Percentiles rank a stretch among this genome's conserved stretches.
These are phyloP conservation scores for Pseudomyrmex pallidus DNA, from an alignment of 1,140 invertebrate genomes.

Conservation along the genomic window DNA sequence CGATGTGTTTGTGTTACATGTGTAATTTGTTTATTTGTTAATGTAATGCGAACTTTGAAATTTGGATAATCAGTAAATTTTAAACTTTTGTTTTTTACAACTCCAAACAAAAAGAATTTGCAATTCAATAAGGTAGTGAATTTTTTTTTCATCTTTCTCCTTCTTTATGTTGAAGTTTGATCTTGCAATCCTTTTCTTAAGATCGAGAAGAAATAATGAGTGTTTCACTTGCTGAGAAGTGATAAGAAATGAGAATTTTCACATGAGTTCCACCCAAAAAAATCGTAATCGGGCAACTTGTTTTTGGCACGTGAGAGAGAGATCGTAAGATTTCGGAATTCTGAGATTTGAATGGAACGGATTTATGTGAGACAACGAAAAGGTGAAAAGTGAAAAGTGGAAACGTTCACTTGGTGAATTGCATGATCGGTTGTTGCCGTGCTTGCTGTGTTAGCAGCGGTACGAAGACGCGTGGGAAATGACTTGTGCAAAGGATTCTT, in stretches of 20 bases:
- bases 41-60: background rate
- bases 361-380: background rate
- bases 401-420: constrained; percentile 8
- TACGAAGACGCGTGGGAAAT: constrained; percentile 49
- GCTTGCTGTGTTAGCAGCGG: background rate
- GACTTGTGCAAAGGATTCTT: constrained; percentile 30
- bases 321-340: background rate
- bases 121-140: background rate
- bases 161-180: background rate
- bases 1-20: no score
- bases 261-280: constrained; percentile 27
- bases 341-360: background rate
- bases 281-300: background rate
- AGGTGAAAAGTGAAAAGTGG: constrained; percentile 46
- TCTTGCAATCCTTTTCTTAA: background rate
- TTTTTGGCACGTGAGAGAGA: background rate
- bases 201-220: constrained; percentile 12
- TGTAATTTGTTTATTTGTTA: no score
- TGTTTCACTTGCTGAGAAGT: constrained; percentile 17
- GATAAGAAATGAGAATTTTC: constrained; percentile 23
- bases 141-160: background rate
- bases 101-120: background rate
- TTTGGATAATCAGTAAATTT: no score
- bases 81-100: no score
- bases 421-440: constrained; percentile 12